Base-by-base conservation (phyloP, 2,797 vertebrate genomes). In the Bufotes viridis region DNA sequence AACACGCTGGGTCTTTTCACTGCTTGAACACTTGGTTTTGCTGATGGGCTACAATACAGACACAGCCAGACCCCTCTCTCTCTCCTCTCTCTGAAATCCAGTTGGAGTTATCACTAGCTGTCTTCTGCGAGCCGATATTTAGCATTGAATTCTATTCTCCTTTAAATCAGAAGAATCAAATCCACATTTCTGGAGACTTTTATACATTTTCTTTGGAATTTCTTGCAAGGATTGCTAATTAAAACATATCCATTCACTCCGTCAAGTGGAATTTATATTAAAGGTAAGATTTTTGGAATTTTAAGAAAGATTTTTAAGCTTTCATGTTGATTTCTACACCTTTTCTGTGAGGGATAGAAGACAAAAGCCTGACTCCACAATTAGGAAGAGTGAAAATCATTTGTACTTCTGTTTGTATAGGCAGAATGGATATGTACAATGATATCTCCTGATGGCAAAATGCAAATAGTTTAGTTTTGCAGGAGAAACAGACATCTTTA, bases 1-100 rank as follows among this genome's bases (percentile, higher is more conserved):
- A 57, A 84, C 87, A 84, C 22, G 69, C 63, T 67, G 85, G 58
- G 65, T 78, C 82, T 86, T 70, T 67, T 86, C 78, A 86, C 63
- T 89, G 84, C 80, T 26, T 89, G 84, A 89, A 61, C 84, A 83
- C 84, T 86, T 78, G 88, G 84, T 86, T 87, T 84, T 87, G 88
- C 85, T 89, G 85, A 89, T 89, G 85, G 85, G 84, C 85, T 89
- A 87, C 88, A 89, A 87, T 87, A 55, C 88, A 89, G 80, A 89
- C 81, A 89, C 81, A 87, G 65, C 20, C 85, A 87, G 81, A 87
- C 29, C 72, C 70, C 84, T 88, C 87, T 87, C 84, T 53, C 58
- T 85, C 57, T 78, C 58, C 55, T 8, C 49, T 83, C 88, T 87
- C 51, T 86, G 79, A 84, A 87, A 87, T 53, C 88, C 63, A 72